These are phyloP conservation scores for Drosophila quadrilineata DNA, from an alignment of 1,140 invertebrate species.

Conservation along the genomic window DNA sequence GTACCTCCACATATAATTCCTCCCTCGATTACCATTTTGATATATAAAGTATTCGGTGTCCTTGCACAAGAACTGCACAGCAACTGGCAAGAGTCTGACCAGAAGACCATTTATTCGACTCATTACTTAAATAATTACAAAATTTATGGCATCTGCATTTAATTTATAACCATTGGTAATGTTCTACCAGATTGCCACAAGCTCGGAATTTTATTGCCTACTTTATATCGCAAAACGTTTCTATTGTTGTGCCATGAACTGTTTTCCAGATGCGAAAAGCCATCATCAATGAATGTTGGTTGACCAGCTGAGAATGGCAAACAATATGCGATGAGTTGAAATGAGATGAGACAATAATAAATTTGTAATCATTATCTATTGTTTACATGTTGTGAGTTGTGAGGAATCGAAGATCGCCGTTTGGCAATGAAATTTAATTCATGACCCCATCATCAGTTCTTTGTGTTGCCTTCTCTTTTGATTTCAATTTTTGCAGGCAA, in stretches of 20 bases:
- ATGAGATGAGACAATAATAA: constrained; percentile 37
- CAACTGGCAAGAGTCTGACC: neutral
- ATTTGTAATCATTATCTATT: constrained; percentile 55
- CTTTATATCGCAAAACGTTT: constrained; percentile 21
- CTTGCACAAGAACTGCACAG: neutral
- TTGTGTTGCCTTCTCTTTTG: constrained; percentile 19
- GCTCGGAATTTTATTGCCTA: constrained; percentile 58
- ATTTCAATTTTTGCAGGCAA: constrained; percentile 18
- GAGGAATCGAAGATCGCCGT: constrained; percentile 2
- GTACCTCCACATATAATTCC: too few species aligned
- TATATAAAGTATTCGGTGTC: neutral
- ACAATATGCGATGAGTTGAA: too few species aligned
- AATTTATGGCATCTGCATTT: constrained; percentile 60
- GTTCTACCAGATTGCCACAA: constrained; percentile 63
- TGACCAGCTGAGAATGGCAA: too few species aligned
- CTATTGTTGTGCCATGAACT: constrained; percentile 13
- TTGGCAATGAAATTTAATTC: constrained; percentile 17
- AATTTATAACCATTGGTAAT: constrained; percentile 55
- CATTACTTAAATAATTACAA: constrained; percentile 11
- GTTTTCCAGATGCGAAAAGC: constrained; percentile 33
- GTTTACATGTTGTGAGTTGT: constrained; percentile 8
- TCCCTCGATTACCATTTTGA: neutral
- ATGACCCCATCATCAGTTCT: constrained; percentile 6
- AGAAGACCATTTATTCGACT: neutral
- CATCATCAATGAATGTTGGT: neutral